Conservation (phyloP, 2,797 vertebrate species). For the Sebastolobus altivelis region DNA sequence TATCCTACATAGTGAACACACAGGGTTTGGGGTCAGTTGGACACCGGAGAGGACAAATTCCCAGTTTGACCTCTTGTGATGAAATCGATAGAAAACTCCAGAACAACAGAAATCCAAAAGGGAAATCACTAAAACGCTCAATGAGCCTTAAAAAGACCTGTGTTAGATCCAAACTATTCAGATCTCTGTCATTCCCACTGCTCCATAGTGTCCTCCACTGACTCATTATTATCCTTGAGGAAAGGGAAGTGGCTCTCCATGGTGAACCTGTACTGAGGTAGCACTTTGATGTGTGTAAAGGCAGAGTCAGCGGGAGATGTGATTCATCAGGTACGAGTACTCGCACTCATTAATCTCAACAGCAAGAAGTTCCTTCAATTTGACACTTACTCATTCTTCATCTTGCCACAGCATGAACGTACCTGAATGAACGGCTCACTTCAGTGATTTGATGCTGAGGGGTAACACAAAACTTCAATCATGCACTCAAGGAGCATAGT, state of each 20-base stretch:
- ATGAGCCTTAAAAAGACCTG: background rate
- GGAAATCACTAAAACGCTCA: background rate
- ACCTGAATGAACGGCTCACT: background rate
- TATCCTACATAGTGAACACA: background rate
- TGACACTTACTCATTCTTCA: conserved; percentile 2
- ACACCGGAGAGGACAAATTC: background rate
- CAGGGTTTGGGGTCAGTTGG: background rate
- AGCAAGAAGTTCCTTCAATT: conserved; percentile 10
- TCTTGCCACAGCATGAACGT: background rate
- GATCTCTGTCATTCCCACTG: background rate
- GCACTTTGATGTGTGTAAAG: background rate
- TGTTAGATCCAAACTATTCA: background rate
- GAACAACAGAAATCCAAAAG: background rate
- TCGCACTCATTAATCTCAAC: conserved; percentile 23
- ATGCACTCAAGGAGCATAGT: background rate
- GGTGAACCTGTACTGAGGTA: background rate
- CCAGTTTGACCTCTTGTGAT: too few species aligned
- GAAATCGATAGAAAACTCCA: background rate
- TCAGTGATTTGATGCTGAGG: too few species aligned
- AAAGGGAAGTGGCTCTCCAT: background rate
- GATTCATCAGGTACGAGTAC: background rate
- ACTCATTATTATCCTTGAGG: background rate
- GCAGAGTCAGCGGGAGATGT: background rate
- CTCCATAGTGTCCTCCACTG: conserved; percentile 14
- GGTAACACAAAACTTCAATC: background rate